Base-by-base conservation (phyloP, 2,888 invertebrate genomes). In the Cynaeus angustus region DNA sequence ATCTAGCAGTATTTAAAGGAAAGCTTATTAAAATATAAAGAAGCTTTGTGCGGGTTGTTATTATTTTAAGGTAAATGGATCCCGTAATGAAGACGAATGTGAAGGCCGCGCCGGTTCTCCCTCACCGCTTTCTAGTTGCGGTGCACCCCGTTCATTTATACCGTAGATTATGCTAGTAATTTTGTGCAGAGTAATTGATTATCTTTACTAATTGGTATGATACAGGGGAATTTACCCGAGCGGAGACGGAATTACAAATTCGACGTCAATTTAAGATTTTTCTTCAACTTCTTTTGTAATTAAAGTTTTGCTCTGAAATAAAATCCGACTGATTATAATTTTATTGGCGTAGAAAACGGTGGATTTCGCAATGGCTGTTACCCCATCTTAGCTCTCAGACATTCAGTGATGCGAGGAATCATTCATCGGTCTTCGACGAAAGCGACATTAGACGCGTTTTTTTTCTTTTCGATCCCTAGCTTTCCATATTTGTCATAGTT, bases 11-110 rank as follows among this genome's bases (percentile, higher is more conserved):
- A 53, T 64, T 64, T 64, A 64, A 64, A 38, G 50, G 62, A 38
- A 48, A 41, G 38, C 33, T 56, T 61, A 59, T 62, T 62, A 64
- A 76, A 78, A 77, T 76, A 76, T 78, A 76, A 77, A 78, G 75
- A 74, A 67, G 78, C 78, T 75, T 77, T 78, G 76, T 78, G 74
- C 70, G 66, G 73, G 71, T 70, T 72, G 76, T 78, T 78, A 78
- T 79, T 79, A 79, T 79, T 79, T 78, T 74, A 76, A 74, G 76
- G 77, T 75, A 77, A 79, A 79, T 78, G 80, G 77, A 74, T 73
- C 72, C 66, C 70, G 71, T 76, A 80, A 80, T 80, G 80, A 80
- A 80, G 79, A 80, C 78, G 74, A 77, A 80, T 80, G 77, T 71
- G 62, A 66, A 70, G 69, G 70, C 58, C 55, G 53, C 46, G 6